These are phyloP conservation scores for Pterocles burchelli DNA, from an alignment of 2,113 vertebrate genomes.

Conservation along the genomic window DNA sequence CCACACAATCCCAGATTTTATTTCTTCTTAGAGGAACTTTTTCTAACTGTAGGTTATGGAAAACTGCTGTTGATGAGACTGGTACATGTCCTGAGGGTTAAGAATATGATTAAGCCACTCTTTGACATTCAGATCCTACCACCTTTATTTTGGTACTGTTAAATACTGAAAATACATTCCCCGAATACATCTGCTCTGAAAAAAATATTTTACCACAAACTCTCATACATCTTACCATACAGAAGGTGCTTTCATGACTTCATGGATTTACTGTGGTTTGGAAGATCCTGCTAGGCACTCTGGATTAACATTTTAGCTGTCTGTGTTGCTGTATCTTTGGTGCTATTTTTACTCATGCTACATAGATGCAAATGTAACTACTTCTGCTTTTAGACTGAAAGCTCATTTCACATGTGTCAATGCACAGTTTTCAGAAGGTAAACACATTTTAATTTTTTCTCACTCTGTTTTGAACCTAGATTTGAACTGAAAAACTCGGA, in stretches of 20 bases:
- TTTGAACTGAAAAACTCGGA: not conserved
- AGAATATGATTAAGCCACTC: not conserved
- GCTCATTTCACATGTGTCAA: not conserved
- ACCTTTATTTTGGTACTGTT: not conserved
- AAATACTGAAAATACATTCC: not conserved
- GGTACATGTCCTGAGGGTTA: not conserved
- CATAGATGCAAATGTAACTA: not conserved
- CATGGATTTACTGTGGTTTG: not conserved
- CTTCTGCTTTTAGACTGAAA: not conserved
- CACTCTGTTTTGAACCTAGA: not conserved
- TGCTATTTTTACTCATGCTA: not conserved
- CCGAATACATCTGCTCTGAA: not conserved
- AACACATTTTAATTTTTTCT: not conserved
- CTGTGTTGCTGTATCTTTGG: not conserved
- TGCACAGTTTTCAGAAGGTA: not conserved
- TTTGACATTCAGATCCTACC: not conserved
- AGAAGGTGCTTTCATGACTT: not conserved
- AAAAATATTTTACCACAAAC: not conserved
- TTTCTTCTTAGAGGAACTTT: not conserved
- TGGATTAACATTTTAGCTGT: not conserved
- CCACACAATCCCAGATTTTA: not conserved
- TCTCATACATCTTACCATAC: fast-evolving
- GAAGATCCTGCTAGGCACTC: not conserved
- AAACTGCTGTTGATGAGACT: not conserved
- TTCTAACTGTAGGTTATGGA: not conserved